Base-by-base conservation (phyloP, 2,113 vertebrate genomes). In the Dasyurus viverrinus region DNA sequence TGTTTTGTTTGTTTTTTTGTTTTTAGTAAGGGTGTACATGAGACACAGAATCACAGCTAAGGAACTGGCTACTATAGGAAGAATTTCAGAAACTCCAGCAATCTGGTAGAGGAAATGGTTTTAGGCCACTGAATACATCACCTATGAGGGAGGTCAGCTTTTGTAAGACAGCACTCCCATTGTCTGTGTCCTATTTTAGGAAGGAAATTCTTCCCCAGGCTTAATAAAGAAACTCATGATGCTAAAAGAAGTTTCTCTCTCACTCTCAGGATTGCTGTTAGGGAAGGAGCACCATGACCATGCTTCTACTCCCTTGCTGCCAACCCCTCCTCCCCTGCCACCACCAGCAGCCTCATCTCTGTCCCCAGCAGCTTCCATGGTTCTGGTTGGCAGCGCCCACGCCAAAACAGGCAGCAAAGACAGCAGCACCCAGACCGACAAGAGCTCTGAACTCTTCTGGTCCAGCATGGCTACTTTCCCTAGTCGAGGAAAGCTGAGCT, bases 341-440 rank as follows among this genome's bases (percentile, higher is more conserved):
- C 90, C 97, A n/a, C 96, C 98, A 0, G 57, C 96, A 0, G 26
- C 94, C 26, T 30, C 90, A 7, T 97, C 91, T 25, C 97, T 98
- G 96, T 94, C 97, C 0, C 98, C 98, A 1, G 26, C 97, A 8
- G 55, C 98, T 0, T 0, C 98, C 14, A 14, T 97, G 0, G 52
- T 53, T 0, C 96, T 97, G 0, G 93, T 97, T 24, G 54, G 98
- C 0, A 98, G 98, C 4, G 97, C 98, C 89, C 99, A 99, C 0
- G 68, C 92, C 0, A 99, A 99, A 98, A 99, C 98, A 0, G 99
- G 98, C 96, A 99, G 99, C 98, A 99, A 98, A 93, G 99, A 99
- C 98, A 99, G 98, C 98, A 98, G 99, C 98, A 99, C 99, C 0
- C 99, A 99, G 98, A 99, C 99, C 0, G 99, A 99, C 95, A 99